phyloP scores from a whole-genome alignment of 2,113 vertebrate genomes.

The Colinus virginianus region DNA sequence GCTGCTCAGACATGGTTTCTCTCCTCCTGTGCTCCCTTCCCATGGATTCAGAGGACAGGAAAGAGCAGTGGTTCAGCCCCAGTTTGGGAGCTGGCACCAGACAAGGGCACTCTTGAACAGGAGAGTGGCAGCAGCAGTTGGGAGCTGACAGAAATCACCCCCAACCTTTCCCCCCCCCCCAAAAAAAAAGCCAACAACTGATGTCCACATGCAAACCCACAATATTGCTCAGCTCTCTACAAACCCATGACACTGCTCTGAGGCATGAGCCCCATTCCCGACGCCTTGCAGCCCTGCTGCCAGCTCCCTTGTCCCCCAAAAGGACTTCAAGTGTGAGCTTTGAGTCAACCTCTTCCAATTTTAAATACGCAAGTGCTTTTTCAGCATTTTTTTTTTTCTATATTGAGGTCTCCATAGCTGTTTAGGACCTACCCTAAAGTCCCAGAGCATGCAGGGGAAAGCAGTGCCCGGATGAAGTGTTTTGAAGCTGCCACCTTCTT shows the following conservation, averaged over 20 bases:
- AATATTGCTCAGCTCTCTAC: not conserved
- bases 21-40: not conserved
- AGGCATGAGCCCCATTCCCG: fast-evolving
- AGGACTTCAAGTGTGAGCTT: not conserved
- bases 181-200: not conserved
- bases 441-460: not conserved
- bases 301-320: not conserved
- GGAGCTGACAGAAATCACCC: fast-evolving
- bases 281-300: not conserved
- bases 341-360: not conserved
- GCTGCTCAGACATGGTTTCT: not conserved
- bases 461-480: not conserved
- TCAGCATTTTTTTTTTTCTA: not conserved
- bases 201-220: not conserved
- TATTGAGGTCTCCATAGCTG: not conserved
- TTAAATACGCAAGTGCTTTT: not conserved
- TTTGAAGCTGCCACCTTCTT: not conserved
- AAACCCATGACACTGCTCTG: fast-evolving
- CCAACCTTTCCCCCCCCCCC: too few relatives aligned
- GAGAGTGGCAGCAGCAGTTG: not conserved
- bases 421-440: not conserved
- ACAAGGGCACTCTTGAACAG: not conserved
- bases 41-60: not conserved
- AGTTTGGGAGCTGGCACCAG: not conserved
- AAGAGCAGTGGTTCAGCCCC: too few relatives aligned